These are phyloP conservation scores for Autographa gamma DNA, from an alignment of 2,888 invertebrate species.

Conservation along the genomic window DNA sequence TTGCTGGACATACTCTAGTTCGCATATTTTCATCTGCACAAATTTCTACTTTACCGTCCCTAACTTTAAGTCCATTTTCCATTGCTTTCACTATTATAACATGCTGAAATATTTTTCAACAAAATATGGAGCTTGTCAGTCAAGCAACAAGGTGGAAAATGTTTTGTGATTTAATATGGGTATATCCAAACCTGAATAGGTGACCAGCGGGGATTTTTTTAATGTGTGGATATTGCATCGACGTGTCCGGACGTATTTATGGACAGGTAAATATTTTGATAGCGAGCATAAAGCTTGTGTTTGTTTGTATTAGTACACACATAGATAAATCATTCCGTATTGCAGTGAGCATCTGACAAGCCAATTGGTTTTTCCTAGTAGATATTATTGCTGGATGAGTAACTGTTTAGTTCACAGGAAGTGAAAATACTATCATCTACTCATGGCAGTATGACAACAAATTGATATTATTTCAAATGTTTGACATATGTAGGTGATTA, in stretches of 20 bases:
- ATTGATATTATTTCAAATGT: too few species aligned
- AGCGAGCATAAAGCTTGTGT: constrained; percentile 42
- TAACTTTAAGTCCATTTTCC: constrained; percentile 47
- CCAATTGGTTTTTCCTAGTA: neutral
- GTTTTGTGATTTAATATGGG: constrained; percentile 18
- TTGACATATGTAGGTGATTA: too few species aligned
- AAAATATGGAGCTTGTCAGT: constrained; percentile 39
- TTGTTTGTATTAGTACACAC: constrained; percentile 19
- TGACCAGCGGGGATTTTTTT: constrained; percentile 75
- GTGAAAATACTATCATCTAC: too few species aligned
- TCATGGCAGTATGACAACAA: too few species aligned
- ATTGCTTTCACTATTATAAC: constrained; percentile 15
- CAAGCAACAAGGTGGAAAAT: constrained; percentile 43
- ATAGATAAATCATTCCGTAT: constrained; percentile 12
- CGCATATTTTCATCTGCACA: constrained; percentile 58
- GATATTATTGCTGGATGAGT: too few species aligned
- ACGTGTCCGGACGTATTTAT: constrained; percentile 68
- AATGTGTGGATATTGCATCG: constrained; percentile 79
- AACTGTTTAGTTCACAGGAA: too few species aligned
- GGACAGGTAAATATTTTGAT: constrained; percentile 75
- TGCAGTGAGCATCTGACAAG: neutral
- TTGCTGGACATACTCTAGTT: constrained; percentile 80
- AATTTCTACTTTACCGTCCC: constrained; percentile 59
- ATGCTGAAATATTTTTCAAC: constrained; percentile 12
- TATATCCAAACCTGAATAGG: constrained; percentile 72